A percentile compares a stretch with the other conserved stretches of the same genome.
These are phyloP conservation scores for Taphrorychus bicolor DNA, from an alignment of 2,888 invertebrate genomes.

Conservation along the genomic window DNA sequence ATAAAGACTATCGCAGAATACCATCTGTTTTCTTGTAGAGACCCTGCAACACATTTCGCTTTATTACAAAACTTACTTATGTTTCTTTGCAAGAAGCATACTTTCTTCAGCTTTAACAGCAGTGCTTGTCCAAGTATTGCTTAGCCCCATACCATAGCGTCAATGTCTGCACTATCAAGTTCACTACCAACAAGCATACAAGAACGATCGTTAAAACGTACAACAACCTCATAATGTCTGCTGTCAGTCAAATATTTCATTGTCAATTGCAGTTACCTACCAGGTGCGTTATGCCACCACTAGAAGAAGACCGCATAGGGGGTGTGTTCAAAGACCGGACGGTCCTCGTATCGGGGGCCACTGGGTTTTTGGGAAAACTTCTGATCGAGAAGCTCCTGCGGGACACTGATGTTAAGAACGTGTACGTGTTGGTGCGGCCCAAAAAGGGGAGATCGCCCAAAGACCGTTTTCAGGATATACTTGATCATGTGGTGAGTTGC, in stretches of 20 bases:
- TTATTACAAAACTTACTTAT: too few species aligned
- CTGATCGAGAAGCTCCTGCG: constrained; percentile 59
- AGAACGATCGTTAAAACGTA: neutral
- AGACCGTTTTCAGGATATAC: constrained; percentile 56
- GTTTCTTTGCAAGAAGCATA: too few species aligned
- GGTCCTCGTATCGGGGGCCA: constrained; percentile 59
- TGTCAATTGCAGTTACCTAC: neutral
- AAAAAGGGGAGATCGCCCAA: constrained; percentile 57
- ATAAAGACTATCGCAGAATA: too few species aligned
- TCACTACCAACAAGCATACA: neutral
- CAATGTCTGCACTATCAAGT: neutral
- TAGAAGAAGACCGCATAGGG: constrained; percentile 44
- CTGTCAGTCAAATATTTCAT: too few species aligned
- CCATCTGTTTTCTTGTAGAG: too few species aligned
- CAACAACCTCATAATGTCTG: neutral
- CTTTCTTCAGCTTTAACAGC: too few species aligned
- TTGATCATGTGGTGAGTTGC: constrained; percentile 49
- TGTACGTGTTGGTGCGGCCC: constrained; percentile 57
- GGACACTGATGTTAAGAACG: constrained; percentile 56
- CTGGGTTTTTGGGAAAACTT: constrained; percentile 61
- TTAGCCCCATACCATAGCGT: neutral
- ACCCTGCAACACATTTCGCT: too few species aligned
- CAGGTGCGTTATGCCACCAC: constrained; percentile 10
- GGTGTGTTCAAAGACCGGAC: constrained; percentile 50
- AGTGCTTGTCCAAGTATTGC: neutral